These are phyloP conservation scores for Pseudococcus jackbeardsleyi DNA, from an alignment of 2,888 invertebrate genomes.

Conservation along the genomic window DNA sequence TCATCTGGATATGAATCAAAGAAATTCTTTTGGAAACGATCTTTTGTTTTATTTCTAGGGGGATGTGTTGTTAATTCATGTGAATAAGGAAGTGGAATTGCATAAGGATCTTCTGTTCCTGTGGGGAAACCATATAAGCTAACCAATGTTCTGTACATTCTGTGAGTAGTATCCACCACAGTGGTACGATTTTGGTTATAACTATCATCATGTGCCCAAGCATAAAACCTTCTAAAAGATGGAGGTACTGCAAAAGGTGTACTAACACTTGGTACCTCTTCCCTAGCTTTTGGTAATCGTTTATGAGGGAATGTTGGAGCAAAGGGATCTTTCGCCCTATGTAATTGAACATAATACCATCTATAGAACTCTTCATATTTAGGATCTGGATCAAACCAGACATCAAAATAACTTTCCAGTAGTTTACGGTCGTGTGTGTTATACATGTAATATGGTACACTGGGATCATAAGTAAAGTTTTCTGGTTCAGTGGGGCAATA, in stretches of 20 bases:
- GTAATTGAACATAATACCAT: neutral
- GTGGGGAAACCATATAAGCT: neutral
- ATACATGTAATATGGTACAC: neutral
- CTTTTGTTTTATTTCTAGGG: neutral
- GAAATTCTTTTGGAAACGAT: neutral
- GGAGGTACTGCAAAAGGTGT: neutral
- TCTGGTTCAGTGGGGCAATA: neutral
- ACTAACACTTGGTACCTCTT: neutral
- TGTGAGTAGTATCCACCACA: neutral
- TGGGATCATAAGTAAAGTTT: neutral
- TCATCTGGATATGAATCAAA: neutral
- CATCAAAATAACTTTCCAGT: neutral
- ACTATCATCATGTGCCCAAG: neutral
- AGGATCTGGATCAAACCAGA: neutral
- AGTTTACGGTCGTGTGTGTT: neutral
- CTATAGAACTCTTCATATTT: neutral
- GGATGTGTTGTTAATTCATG: neutral
- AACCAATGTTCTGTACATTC: neutral
- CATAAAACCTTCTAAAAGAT: neutral
- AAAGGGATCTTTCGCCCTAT: neutral
- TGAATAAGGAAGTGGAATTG: neutral
- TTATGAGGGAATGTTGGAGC: constrained; percentile 1
- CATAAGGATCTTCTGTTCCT: neutral
- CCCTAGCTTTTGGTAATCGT: neutral
- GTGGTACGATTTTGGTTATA: neutral